phyloP scores from a whole-genome alignment of 2,888 invertebrate species.

The Mystacides longicornis region DNA sequence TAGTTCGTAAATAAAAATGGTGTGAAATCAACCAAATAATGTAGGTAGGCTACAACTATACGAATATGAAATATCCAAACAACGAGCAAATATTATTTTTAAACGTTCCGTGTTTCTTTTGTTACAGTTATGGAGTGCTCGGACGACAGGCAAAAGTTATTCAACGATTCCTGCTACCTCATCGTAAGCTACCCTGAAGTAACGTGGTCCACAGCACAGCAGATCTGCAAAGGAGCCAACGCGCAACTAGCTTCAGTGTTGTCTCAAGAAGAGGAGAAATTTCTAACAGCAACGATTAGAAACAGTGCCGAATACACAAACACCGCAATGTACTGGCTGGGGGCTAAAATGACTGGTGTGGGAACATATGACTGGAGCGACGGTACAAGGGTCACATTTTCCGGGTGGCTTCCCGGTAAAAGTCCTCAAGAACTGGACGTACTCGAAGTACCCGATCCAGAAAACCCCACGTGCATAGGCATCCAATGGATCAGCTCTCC shows the following conservation, averaged over 20 bases:
- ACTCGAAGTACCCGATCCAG: conserved; percentile 28
- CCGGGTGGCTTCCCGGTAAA: conserved; percentile 58
- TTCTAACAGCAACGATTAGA: conserved; percentile 60
- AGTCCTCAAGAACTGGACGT: conserved; percentile 34
- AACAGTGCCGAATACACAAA: conserved; percentile 65
- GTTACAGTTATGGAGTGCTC: conserved; percentile 59
- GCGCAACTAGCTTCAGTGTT: conserved; percentile 63
- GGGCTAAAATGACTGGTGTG: conserved; percentile 45
- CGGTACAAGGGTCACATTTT: conserved; percentile 52
- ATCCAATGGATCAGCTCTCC: conserved; percentile 62
- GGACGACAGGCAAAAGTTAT: conserved; percentile 61
- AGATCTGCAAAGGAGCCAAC: conserved; percentile 65
- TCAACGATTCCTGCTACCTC: conserved; percentile 66
- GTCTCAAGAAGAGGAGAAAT: conserved; percentile 61
- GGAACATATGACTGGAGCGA: conserved; percentile 59
- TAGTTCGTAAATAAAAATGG: too few relatives aligned
- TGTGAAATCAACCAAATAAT: too few relatives aligned
- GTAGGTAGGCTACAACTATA: too few relatives aligned
- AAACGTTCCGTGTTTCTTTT: too few relatives aligned
- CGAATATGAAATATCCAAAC: too few relatives aligned
- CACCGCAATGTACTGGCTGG: conserved; percentile 68
- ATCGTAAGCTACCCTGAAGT: conserved; percentile 71
- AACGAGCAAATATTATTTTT: too few relatives aligned
- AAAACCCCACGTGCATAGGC: conserved; percentile 40
- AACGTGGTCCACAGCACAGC: conserved; percentile 61